A percentile compares a stretch with the other conserved stretches of the same genome.
Evolutionary conservation across 2,113 vertebrate genomes (phyloP).

Genomic region (Nothoprocta pentlandii): DNA sequence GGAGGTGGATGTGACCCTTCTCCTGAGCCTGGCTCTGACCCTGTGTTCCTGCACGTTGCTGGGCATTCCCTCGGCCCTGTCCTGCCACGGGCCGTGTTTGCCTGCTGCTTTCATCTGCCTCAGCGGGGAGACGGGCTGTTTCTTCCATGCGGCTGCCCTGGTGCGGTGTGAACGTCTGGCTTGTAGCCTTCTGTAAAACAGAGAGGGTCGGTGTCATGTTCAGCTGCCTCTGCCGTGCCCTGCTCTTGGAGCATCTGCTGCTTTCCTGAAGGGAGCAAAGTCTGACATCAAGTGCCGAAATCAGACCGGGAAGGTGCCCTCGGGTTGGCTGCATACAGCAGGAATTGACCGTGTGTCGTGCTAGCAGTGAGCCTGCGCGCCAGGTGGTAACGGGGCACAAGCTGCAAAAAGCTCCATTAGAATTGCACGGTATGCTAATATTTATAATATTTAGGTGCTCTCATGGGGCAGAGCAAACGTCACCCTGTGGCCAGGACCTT

Average conservation of each 20-base stretch:
- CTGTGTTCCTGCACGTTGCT: neutral
- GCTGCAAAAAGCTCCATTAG: neutral
- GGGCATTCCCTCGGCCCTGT: neutral
- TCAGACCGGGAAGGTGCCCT: neutral
- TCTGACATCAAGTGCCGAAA: rapidly evolving
- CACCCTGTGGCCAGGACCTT: rapidly evolving
- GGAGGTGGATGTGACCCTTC: neutral
- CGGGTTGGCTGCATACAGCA: neutral
- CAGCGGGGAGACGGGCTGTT: neutral
- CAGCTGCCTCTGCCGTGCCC: neutral
- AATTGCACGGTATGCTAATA: neutral
- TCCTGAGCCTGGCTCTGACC: neutral
- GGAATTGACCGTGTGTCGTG: neutral
- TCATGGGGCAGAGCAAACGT: neutral
- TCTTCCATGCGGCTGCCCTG: neutral
- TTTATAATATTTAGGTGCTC: neutral
- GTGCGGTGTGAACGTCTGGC: rapidly evolving
- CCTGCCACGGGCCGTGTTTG: neutral
- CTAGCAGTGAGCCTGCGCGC: neutral
- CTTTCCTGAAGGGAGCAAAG: neutral
- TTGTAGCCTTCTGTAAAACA: neutral
- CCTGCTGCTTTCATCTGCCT: neutral
- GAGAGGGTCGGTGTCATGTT: neutral
- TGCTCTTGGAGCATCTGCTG: neutral
- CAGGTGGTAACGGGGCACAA: neutral